Evolutionary conservation across 2,888 invertebrate genomes (phyloP).

Genomic region (Drosophila colorata): DNA sequence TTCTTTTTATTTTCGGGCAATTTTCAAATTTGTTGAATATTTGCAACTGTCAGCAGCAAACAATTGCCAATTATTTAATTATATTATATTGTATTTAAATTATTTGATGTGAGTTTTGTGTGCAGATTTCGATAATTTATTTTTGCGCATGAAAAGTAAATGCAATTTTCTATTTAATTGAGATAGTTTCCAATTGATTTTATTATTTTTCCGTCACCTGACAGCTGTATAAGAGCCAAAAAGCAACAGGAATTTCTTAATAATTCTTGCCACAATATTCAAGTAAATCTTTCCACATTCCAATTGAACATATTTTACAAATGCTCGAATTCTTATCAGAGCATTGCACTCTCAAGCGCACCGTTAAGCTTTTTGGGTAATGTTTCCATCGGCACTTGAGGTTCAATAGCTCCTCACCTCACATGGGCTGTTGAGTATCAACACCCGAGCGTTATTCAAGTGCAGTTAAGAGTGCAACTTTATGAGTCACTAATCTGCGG

Average conservation of each 20-base stretch:
- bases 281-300: neutral
- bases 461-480: slow-evolving; percentile 73
- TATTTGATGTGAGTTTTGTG: neutral
- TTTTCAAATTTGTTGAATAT: neutral
- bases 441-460: slow-evolving; percentile 58
- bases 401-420: slow-evolving; percentile 22
- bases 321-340: slow-evolving; percentile 12
- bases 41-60: slow-evolving; percentile 7
- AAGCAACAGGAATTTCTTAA: neutral
- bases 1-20: neutral
- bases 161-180: slow-evolving; percentile 18
- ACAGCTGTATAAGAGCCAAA: slow-evolving; percentile 5
- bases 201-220: slow-evolving; percentile 24
- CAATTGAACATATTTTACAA: neutral
- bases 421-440: slow-evolving; percentile 56
- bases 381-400: slow-evolving; percentile 29
- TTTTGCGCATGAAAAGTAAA: neutral
- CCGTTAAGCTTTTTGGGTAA: slow-evolving; percentile 19
- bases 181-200: slow-evolving; percentile 16
- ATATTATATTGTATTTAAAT: too few relatives aligned
- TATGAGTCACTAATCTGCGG: slow-evolving; percentile 68
- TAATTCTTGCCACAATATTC: neutral
- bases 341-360: slow-evolving; percentile 25
- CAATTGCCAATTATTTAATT: slow-evolving; percentile 9
- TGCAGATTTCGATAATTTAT: slow-evolving; percentile 2